These are phyloP conservation scores for Takifugu bimaculatus DNA, from an alignment of 2,113 vertebrate species.

Conservation along the genomic window DNA sequence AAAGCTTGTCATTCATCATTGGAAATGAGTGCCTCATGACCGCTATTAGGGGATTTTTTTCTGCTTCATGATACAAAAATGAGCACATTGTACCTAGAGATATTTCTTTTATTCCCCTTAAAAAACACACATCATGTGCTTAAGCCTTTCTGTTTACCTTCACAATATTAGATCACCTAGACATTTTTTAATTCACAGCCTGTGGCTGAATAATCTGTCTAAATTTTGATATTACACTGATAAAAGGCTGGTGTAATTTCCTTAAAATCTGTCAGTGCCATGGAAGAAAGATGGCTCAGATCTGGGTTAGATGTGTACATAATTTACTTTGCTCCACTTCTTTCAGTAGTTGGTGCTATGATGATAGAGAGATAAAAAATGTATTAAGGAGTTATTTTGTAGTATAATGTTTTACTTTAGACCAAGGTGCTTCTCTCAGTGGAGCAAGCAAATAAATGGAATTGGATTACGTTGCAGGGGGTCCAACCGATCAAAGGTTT, in stretches of 20 bases:
- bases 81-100: too few relatives aligned
- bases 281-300: not conserved
- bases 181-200: not conserved
- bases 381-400: conserved; percentile 26
- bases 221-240: conserved; percentile 6
- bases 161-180: too few relatives aligned
- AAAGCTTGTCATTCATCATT: too few relatives aligned
- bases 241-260: conserved; percentile 16
- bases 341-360: conserved; percentile 18
- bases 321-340: conserved; percentile 16
- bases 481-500: too few relatives aligned
- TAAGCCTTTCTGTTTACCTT: not conserved
- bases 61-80: too few relatives aligned
- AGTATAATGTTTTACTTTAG: conserved; percentile 11
- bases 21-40: too few relatives aligned
- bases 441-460: conserved; percentile 6
- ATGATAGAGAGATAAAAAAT: conserved; percentile 20
- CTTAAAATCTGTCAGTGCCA: conserved; percentile 14
- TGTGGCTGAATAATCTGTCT: conserved; percentile 19
- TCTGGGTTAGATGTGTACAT: conserved; percentile 5
- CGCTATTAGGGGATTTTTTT: too few relatives aligned
- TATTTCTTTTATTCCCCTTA: not conserved
- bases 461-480: not conserved
- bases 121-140: not conserved
- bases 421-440: not conserved